Conservation (phyloP, 2,797 vertebrate species). For the Potorous gilbertii region DNA sequence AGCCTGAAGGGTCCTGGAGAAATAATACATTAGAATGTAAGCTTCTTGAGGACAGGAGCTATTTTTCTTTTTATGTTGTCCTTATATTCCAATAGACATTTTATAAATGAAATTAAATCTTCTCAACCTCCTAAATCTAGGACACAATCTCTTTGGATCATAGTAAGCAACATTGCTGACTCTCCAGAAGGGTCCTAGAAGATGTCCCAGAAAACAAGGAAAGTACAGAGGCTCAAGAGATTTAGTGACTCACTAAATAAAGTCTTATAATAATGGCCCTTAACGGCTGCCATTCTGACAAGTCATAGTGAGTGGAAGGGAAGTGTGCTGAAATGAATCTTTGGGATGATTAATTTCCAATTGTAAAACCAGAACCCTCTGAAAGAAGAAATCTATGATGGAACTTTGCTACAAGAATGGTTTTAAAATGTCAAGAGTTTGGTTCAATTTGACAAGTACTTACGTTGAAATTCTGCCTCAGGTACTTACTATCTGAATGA, state of each 20-base stretch:
- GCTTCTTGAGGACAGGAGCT: neutral
- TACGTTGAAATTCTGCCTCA: neutral
- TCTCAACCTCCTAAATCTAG: neutral
- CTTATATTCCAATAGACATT: neutral
- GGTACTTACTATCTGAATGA: neutral
- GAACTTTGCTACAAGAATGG: neutral
- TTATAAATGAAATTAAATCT: neutral
- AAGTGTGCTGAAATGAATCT: neutral
- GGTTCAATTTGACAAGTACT: neutral
- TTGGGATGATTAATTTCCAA: neutral
- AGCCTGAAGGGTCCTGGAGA: neutral
- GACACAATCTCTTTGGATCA: neutral
- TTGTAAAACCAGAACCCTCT: neutral
- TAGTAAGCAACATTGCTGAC: neutral
- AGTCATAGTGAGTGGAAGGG: neutral
- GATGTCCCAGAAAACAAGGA: neutral
- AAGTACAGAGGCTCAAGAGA: neutral
- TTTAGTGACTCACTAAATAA: neutral
- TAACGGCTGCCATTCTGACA: neutral
- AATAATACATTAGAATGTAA: neutral
- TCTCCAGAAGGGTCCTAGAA: neutral
- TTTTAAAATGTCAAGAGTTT: neutral
- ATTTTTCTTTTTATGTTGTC: neutral
- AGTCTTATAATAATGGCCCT: no score
- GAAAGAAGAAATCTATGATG: neutral